Base-by-base conservation (phyloP, 1,140 invertebrate genomes). In the Lutraria rhynchaena region DNA sequence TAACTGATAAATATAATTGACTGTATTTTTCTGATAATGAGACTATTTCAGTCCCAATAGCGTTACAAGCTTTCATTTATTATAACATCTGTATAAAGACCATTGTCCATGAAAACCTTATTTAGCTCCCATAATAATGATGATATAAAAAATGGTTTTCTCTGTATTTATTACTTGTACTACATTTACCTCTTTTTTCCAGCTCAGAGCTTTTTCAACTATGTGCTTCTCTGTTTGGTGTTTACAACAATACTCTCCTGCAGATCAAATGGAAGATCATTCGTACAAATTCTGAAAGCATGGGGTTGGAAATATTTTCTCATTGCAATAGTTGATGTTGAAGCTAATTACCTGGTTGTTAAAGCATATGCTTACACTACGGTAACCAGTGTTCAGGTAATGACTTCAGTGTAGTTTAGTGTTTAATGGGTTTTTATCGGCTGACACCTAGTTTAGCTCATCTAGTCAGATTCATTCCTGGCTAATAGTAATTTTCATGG, bases 181-280 rank as follows among this genome's bases (percentile, higher is more conserved):
- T n/a, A n/a, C n/a, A n/a, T n/a, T n/a, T n/a, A n/a, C 46, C 29
- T 82, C 49, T 81, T 27, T 84, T 75, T 91, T 92, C 81, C 87
- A 95, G 96, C 94, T 60, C 96, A 97, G 92, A 95, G 95, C 87
- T 94, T 97, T 86, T 93, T 96, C n/a, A 96, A 96, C 76, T 97
- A 97, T 91, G 93, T 95, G 70, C 93, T 96, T 82, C 93, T 97
- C 84, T 95, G 95, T 88, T 89, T 96, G 83, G 94, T 96, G 63
- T 97, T 96, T 88, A 95, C 95, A 35, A 95, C 95, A 61, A 95
- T 94, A 90, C 92, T 97, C 86, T 94, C 95, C 0, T 96, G 95
- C 92, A 94, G 95, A 67, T 93, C 94, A 60, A 93, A 93, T 75
- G 95, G 94, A 71, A 94, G 92, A 86, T 95, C 94, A 86, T 93